These are phyloP conservation scores for Aphelinus certus DNA, from an alignment of 1,140 invertebrate species.

Conservation along the genomic window DNA sequence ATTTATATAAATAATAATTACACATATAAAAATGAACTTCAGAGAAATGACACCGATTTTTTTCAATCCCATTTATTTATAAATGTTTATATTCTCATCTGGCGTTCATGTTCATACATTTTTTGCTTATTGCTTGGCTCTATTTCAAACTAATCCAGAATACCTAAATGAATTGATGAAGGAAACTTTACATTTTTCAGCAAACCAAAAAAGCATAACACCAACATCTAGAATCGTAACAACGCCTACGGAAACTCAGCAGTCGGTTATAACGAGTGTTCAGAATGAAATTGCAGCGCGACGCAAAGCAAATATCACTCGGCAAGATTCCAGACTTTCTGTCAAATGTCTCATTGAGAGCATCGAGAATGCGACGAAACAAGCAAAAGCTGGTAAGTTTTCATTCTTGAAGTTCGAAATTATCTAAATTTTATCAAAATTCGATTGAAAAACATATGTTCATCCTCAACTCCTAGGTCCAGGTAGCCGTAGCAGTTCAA, in stretches of 20 bases:
- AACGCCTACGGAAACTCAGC: constrained; percentile 64
- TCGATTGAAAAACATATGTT: neutral
- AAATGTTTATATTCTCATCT: no score
- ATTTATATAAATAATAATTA: no score
- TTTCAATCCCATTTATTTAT: no score
- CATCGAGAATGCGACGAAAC: constrained; percentile 88
- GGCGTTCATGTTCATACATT: no score
- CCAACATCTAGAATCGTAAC: constrained; percentile 49
- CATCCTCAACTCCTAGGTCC: constrained; percentile 49
- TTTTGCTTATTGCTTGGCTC: no score
- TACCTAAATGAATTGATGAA: constrained; percentile 22
- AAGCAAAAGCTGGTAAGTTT: constrained; percentile 75
- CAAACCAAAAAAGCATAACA: constrained; percentile 56
- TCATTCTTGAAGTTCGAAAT: constrained; percentile 15
- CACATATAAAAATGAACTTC: no score
- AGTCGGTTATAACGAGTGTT: constrained; percentile 66
- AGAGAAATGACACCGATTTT: no score
- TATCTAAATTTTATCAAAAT: neutral
- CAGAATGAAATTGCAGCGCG: constrained; percentile 70
- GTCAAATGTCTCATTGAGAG: constrained; percentile 90
- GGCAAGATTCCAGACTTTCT: constrained; percentile 82
- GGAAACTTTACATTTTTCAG: constrained; percentile 49
- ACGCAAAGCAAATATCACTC: constrained; percentile 69
- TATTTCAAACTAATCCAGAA: neutral
- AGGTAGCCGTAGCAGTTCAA: constrained; percentile 68